Evolutionary conservation across 1,140 invertebrate genomes (phyloP).

Genomic region (Rhopalosiphum maidis): DNA sequence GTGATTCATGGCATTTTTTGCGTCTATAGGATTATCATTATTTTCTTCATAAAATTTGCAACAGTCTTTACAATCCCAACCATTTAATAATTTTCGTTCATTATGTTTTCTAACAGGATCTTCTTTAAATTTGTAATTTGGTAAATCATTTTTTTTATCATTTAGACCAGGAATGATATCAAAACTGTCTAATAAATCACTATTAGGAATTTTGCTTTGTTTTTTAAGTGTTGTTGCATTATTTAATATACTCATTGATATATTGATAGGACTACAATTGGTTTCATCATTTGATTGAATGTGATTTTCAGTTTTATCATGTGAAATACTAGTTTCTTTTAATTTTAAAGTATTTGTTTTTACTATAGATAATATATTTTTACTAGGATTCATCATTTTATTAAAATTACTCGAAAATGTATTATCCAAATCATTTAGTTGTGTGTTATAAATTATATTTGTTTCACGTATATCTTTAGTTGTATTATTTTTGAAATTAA

Average conservation of each 20-base stretch:
- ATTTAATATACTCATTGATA: constrained; percentile 15
- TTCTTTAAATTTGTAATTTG: constrained; percentile 58
- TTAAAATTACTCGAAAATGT: neutral
- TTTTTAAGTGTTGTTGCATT: neutral
- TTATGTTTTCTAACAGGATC: constrained; percentile 58
- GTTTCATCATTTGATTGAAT: neutral
- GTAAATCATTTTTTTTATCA: constrained; percentile 34
- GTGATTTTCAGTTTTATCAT: neutral
- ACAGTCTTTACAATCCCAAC: constrained; percentile 57
- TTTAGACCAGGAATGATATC: constrained; percentile 49
- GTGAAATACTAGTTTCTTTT: neutral
- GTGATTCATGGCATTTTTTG: constrained; percentile 50
- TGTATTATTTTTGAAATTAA: neutral
- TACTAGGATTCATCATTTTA: neutral
- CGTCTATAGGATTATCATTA: constrained; percentile 27
- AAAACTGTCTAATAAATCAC: constrained; percentile 37
- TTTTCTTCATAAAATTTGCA: constrained; percentile 54
- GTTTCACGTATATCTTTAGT: neutral
- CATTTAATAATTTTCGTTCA: constrained; percentile 57
- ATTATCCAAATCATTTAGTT: neutral
- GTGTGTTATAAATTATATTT: neutral
- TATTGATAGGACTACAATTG: constrained; percentile 25
- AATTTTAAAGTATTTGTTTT: constrained; percentile 21
- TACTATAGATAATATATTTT: neutral
- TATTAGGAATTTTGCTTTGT: neutral